These are phyloP conservation scores for Poecile atricapillus DNA, from an alignment of 2,113 vertebrate species.

Conservation along the genomic window DNA sequence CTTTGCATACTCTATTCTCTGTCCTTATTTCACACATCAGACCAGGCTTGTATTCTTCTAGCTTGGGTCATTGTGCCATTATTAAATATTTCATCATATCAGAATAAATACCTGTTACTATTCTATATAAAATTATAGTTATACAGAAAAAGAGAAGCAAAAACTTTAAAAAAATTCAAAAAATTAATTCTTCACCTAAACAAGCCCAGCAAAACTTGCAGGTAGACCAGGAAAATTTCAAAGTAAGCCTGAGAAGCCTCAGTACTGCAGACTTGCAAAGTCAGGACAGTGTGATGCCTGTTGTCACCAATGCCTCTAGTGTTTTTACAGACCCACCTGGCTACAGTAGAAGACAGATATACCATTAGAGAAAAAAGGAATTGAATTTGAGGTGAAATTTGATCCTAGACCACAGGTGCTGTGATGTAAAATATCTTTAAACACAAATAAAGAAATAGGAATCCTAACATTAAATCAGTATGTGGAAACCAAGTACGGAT, in stretches of 20 bases:
- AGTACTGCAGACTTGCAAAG: neutral
- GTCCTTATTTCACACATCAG: neutral
- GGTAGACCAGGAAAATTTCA: neutral
- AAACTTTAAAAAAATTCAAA: neutral
- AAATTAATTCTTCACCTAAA: neutral
- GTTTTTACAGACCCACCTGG: neutral
- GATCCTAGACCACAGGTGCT: neutral
- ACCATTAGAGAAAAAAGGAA: neutral
- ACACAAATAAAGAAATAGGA: neutral
- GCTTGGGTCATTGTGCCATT: neutral
- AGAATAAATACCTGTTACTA: neutral
- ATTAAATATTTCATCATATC: neutral
- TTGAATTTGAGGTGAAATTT: neutral
- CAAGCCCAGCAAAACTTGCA: neutral
- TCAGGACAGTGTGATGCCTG: neutral
- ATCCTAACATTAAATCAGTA: neutral
- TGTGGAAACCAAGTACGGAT: neutral
- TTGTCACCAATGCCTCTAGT: accelerated
- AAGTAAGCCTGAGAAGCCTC: neutral
- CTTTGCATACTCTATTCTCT: neutral
- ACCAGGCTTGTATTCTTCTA: neutral
- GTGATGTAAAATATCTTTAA: neutral
- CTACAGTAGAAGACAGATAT: neutral
- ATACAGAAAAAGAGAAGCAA: neutral
- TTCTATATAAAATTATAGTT: neutral